Evolutionary conservation across 2,113 vertebrate species (phyloP).

Genomic region (Siphamia tubifer): DNA sequence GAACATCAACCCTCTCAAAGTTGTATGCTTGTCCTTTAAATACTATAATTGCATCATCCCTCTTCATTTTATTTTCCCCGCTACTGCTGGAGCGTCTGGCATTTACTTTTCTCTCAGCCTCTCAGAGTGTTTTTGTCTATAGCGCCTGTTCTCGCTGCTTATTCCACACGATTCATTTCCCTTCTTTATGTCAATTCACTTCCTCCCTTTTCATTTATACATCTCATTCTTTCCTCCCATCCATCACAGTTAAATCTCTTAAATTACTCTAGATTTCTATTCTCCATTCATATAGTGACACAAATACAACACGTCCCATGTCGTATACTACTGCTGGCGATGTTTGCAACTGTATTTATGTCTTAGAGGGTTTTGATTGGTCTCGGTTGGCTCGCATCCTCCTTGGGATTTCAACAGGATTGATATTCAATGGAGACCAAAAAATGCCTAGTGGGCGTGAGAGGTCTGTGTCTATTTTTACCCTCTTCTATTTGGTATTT

Average conservation of each 20-base stretch:
- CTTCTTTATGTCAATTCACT: constrained; percentile 38
- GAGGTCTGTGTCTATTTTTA: constrained; percentile 65
- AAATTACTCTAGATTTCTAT: constrained; percentile 50
- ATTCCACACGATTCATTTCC: constrained; percentile 26
- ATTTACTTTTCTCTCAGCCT: constrained; percentile 2
- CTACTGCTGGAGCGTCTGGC: constrained; percentile 1
- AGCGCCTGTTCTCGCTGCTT: constrained; percentile 20
- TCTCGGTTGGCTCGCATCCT: constrained; percentile 48
- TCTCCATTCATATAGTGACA: constrained; percentile 38
- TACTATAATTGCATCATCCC: constrained; percentile 11
- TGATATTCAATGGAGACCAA: constrained; percentile 62
- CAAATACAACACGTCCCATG: constrained; percentile 1
- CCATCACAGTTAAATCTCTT: constrained; percentile 58
- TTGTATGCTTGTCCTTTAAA: not conserved
- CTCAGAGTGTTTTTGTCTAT: constrained; percentile 7
- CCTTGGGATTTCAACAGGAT: constrained; percentile 55
- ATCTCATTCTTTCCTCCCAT: constrained; percentile 39
- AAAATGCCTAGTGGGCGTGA: constrained; percentile 51
- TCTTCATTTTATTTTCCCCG: not conserved
- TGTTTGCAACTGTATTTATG: constrained; percentile 48
- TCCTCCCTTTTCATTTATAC: constrained; percentile 53
- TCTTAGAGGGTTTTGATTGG: constrained; percentile 58
- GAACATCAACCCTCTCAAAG: not conserved
- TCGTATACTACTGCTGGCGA: constrained; percentile 17
- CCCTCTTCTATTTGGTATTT: constrained; percentile 38